Evolutionary conservation across 2,797 vertebrate genomes (phyloP).

Genomic region (Adrianichthys oophorus): DNA sequence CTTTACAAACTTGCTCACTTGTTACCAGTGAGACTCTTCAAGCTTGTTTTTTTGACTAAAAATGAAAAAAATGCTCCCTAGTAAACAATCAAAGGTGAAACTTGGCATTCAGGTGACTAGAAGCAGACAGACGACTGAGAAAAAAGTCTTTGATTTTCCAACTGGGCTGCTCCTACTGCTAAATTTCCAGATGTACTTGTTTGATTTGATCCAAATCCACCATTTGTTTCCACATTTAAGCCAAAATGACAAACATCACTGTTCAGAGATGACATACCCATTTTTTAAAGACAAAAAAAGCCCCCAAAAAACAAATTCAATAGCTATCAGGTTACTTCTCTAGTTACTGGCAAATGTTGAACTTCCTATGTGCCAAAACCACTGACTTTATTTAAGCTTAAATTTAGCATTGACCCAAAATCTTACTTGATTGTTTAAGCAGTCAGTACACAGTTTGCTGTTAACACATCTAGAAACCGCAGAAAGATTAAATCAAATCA

Average conservation of each 20-base stretch:
- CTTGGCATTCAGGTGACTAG: constrained; percentile 27
- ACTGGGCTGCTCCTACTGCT: constrained; percentile 4
- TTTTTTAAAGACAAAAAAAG: constrained; percentile 34
- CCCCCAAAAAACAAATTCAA: constrained; percentile 46
- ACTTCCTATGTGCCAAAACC: constrained; percentile 26
- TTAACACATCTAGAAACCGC: constrained; percentile 27
- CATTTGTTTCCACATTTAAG: constrained; percentile 21
- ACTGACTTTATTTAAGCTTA: constrained; percentile 28
- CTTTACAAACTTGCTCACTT: not conserved
- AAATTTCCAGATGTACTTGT: constrained; percentile 39
- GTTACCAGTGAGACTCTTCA: constrained; percentile 11
- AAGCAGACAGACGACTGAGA: constrained; percentile 15
- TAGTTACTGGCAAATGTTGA: no score
- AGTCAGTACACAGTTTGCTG: constrained; percentile 34
- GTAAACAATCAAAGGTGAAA: constrained; percentile 31
- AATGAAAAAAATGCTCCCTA: constrained; percentile 19
- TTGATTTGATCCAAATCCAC: constrained; percentile 37
- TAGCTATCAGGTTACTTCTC: constrained; percentile 55
- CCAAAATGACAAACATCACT: constrained; percentile 40
- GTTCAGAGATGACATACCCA: constrained; percentile 34
- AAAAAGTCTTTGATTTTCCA: constrained; percentile 47
- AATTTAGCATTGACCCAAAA: constrained; percentile 46
- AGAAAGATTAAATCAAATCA: constrained; percentile 33
- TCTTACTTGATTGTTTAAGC: constrained; percentile 49
- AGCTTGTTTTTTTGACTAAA: constrained; percentile 14